These are phyloP conservation scores for Brachyrhaphis roseni DNA, from an alignment of 2,797 vertebrate genomes.

Conservation along the genomic window DNA sequence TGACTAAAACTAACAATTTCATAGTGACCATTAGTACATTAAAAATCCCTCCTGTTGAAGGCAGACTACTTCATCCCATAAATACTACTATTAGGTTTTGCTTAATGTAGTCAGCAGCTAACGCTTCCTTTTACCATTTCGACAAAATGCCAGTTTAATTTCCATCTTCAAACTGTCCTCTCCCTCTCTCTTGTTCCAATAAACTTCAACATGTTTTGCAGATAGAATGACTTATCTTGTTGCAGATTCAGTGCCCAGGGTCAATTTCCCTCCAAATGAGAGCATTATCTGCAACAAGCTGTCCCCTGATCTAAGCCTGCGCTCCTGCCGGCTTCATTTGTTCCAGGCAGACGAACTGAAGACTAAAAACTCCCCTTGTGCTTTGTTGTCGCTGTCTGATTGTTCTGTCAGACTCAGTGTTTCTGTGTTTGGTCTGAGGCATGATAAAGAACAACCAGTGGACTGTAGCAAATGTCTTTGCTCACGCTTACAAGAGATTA, in stretches of 20 bases:
- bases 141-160: slow-evolving; percentile 19
- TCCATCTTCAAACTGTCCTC: slow-evolving; percentile 6
- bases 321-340: slow-evolving; percentile 68
- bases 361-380: slow-evolving; percentile 50
- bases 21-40: neutral
- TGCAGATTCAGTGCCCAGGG: slow-evolving; percentile 57
- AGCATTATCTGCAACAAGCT: slow-evolving; percentile 74
- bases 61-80: neutral
- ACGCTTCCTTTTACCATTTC: neutral
- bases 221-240: slow-evolving; percentile 59
- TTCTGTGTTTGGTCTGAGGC: slow-evolving; percentile 58
- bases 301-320: slow-evolving; percentile 62
- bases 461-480: slow-evolving; percentile 44
- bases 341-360: slow-evolving; percentile 64
- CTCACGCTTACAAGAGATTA: slow-evolving; percentile 6
- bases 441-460: slow-evolving; percentile 47
- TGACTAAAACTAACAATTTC: neutral
- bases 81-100: neutral
- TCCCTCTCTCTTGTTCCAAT: slow-evolving; percentile 44
- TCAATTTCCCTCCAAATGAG: slow-evolving; percentile 76
- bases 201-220: slow-evolving; percentile 48
- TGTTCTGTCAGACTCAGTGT: slow-evolving; percentile 55
- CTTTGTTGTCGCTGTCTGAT: slow-evolving; percentile 56
- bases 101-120: neutral
- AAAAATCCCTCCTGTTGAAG: neutral